A percentile compares a stretch with the other conserved stretches of the same genome.
Conservation (phyloP, 2,797 vertebrate genomes). For the Pseudomugil tenellus region DNA sequence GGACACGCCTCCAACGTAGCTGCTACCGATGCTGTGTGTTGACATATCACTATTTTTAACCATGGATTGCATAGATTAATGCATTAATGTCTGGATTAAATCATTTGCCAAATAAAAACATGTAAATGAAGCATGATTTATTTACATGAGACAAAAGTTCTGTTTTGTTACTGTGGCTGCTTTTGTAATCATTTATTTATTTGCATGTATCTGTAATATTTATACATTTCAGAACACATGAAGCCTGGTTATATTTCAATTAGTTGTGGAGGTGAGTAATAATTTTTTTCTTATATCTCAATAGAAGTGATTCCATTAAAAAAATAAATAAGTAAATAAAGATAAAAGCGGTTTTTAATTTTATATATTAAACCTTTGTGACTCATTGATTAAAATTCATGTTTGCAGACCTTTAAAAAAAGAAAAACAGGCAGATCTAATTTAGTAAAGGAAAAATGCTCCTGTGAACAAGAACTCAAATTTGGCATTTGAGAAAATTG, state of each 20-base stretch:
- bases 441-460: constrained; percentile 1
- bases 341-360: neutral
- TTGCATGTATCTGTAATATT: constrained; percentile 1
- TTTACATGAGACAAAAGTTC: neutral
- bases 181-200: neutral
- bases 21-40: neutral
- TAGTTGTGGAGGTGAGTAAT: neutral
- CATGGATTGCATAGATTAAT: neutral
- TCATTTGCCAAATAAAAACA: neutral
- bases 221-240: neutral
- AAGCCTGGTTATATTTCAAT: neutral
- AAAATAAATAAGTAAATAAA: neutral
- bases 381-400: constrained; percentile 21
- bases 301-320: neutral
- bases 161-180: neutral
- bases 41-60: neutral
- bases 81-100: constrained; percentile 1
- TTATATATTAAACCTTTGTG: neutral
- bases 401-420: constrained; percentile 12
- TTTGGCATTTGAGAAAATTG: constrained; percentile 22
- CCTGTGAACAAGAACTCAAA: constrained; percentile 17
- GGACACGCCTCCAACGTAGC: neutral
- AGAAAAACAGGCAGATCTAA: neutral
- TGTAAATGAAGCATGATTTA: neutral
- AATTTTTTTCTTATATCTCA: neutral